A percentile compares a stretch with the other conserved stretches of the same genome.
Conservation (phyloP, 2,113 vertebrate species). For the Oophaga pumilio region DNA sequence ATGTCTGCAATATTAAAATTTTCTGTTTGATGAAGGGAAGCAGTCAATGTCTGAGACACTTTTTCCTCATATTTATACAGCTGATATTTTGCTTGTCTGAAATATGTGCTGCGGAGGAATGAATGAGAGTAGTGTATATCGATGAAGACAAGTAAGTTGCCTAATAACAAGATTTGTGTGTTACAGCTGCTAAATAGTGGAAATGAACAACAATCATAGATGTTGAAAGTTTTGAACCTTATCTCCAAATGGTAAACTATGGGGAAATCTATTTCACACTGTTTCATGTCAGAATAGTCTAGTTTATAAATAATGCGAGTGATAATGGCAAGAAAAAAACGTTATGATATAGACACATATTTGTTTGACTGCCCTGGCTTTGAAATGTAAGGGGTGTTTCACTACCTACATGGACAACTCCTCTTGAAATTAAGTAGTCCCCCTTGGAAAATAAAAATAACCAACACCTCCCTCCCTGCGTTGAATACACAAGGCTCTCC, state of each 20-base stretch:
- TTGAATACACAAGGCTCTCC: too few species aligned
- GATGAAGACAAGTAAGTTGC: slow-evolving; percentile 35
- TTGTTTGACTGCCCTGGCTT: too few species aligned
- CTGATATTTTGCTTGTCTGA: slow-evolving; percentile 49
- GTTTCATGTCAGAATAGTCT: background rate
- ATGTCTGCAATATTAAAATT: slow-evolving; percentile 29
- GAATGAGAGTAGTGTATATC: slow-evolving; percentile 50
- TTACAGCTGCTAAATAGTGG: slow-evolving; percentile 34
- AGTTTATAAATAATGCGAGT: background rate
- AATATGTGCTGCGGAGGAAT: slow-evolving; percentile 36
- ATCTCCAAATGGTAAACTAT: background rate
- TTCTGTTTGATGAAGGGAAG: slow-evolving; percentile 44
- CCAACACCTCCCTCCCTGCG: too few species aligned
- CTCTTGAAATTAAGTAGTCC: too few species aligned
- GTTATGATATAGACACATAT: background rate
- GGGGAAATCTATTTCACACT: background rate
- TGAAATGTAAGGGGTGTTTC: too few species aligned
- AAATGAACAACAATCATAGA: slow-evolving; percentile 15
- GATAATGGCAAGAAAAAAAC: background rate
- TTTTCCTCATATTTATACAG: slow-evolving; percentile 51
- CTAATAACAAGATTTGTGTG: slow-evolving; percentile 46
- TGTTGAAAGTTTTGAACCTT: slow-evolving; percentile 31
- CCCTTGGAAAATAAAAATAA: too few species aligned
- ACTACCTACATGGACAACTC: too few species aligned
- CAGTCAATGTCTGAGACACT: slow-evolving; percentile 31